phyloP scores from a whole-genome alignment of 2,888 invertebrate genomes.

The Galeopsomyia nigrocyanea region DNA sequence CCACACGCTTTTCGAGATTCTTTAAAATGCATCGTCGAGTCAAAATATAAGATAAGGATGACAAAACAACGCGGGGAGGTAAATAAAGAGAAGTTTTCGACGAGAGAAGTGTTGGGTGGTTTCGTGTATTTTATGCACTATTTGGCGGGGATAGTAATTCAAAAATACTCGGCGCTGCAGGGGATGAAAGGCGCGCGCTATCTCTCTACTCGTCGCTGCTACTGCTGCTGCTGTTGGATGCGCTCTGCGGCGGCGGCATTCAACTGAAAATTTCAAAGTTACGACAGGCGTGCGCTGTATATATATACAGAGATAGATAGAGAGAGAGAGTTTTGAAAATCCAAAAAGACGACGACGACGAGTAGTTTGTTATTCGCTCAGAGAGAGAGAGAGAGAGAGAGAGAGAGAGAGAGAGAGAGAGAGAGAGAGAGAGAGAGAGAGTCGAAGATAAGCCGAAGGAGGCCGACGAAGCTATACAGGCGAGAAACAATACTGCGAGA shows the following conservation, averaged over 20 bases:
- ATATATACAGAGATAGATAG: not conserved
- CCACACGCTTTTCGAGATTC: no score
- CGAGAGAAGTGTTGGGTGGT: no score
- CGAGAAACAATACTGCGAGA: conserved; percentile 49
- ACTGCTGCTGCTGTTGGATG: no score
- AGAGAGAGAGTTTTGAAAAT: conserved; percentile 17
- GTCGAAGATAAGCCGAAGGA: conserved; percentile 37
- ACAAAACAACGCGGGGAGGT: no score
- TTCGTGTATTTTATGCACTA: no score
- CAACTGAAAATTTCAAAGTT: not conserved
- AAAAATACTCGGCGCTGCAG: no score
- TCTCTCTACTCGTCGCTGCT: no score
- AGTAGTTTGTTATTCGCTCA: conserved; percentile 8
- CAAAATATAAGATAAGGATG: no score
- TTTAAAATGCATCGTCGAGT: no score
- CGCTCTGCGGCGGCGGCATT: not conserved
- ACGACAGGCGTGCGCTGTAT: not conserved
- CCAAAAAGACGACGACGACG: conserved; percentile 25
- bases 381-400: conserved; percentile 1
- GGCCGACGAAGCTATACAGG: conserved; percentile 21
- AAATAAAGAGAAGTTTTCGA: no score
- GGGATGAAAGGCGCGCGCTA: no score
- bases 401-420: conserved; percentile 13
- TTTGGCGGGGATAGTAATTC: no score
- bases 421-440: conserved; percentile 4